Evolutionary conservation across 2,113 vertebrate species (phyloP), one percentile per base, ranked within the genome.

Genomic region (Rhabdomys dilectus): DNA sequence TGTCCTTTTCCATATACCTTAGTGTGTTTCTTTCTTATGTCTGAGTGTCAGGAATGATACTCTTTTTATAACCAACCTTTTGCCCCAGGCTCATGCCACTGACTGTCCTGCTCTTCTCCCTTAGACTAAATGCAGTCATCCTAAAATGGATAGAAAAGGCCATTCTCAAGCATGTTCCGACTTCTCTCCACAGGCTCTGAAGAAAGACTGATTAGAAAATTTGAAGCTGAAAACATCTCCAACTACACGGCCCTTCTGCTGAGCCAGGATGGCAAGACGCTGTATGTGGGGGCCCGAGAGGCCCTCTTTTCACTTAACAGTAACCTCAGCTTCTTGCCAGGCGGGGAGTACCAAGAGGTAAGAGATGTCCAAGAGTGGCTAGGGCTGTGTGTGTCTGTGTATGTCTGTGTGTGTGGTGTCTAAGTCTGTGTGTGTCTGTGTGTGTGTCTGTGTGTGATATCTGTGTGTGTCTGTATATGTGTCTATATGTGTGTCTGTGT

Each of bases 171-270:
- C 96, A 97, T 1, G 7, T 9, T 34, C 0, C 36, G 1, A 3
- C 76, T 58, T 72, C 10, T 91, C n/a, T 80, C 53, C 76, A 10
- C 64, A 96, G 99, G 95, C 95, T 99, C 98, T 0, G 66, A 97
- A 0, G 99, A 99, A 97, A 98, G 99, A 66, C 97, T 96, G 0
- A 97, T 98, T 88, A 98, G 89, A 92, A 98, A 98, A 90, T 99
- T 99, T 84, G 98, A 99, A 64, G 98, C 88, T 9, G 97, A 97
- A 0, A 98, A 98, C 0, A 95, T 99, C 80, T 96, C 98, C 97
- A 99, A 99, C 98, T 99, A 98, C 95, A 99, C 99, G 0, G 98
- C 99, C 4, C 95, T 99, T 24, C 99, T 99, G 86, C 99, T 99
- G 97, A 99, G 99, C 94, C 97, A 96, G 0, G 99, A 99, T 0